These are phyloP conservation scores for Cherax quadricarinatus DNA, from an alignment of 1,140 invertebrate genomes.

Conservation along the genomic window DNA sequence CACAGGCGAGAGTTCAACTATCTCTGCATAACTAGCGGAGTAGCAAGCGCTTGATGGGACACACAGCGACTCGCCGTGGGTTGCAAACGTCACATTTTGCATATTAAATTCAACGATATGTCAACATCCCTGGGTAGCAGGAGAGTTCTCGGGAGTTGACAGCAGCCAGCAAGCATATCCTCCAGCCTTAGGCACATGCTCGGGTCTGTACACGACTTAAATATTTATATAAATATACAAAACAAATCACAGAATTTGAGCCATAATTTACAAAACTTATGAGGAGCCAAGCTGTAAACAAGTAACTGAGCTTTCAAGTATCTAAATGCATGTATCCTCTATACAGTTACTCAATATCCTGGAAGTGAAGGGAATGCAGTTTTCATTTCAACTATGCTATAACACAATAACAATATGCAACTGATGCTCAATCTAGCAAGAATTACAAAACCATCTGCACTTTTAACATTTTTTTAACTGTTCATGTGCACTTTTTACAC, in stretches of 20 bases:
- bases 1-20: conserved; percentile 53
- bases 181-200: conserved; percentile 68
- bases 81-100: conserved; percentile 69
- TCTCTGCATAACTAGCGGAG: conserved; percentile 57
- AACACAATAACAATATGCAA: conserved; percentile 71
- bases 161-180: conserved; percentile 65
- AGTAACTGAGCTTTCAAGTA: conserved; percentile 69
- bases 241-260: conserved; percentile 73
- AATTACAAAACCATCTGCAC: conserved; percentile 63
- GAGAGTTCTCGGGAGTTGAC: conserved; percentile 55
- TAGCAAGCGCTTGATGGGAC: conserved; percentile 57
- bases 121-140: conserved; percentile 50
- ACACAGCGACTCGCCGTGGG: conserved; percentile 52
- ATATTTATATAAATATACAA: conserved; percentile 73
- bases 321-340: conserved; percentile 65
- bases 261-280: conserved; percentile 71
- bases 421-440: conserved; percentile 44
- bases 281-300: conserved; percentile 68
- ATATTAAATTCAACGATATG: conserved; percentile 65
- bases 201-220: conserved; percentile 66
- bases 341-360: conserved; percentile 66
- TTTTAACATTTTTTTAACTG: conserved; percentile 45
- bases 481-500: conserved; percentile 51
- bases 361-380: conserved; percentile 64
- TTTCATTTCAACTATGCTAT: conserved; percentile 60